Conservation (phyloP, 2,888 invertebrate species). For the Zaprionus bogoriensis region DNA sequence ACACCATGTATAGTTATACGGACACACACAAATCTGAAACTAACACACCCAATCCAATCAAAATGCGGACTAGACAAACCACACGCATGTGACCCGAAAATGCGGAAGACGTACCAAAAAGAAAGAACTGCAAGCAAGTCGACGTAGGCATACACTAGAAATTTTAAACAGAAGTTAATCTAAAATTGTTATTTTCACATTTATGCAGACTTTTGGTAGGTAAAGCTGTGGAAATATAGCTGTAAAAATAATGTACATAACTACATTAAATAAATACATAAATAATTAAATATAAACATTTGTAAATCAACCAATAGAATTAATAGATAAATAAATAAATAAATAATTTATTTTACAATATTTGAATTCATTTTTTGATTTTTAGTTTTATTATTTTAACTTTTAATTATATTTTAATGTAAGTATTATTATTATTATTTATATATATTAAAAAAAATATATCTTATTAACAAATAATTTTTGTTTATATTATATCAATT, state of each 20-base stretch:
- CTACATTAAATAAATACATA: background rate
- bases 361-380: background rate
- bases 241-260: background rate
- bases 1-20: conserved; percentile 8
- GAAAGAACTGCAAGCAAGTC: background rate
- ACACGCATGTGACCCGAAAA: conserved; percentile 67
- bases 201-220: too few relatives aligned
- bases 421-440: background rate
- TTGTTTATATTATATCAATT: too few relatives aligned
- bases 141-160: conserved; percentile 13
- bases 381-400: background rate
- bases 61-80: conserved; percentile 44
- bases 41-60: conserved; percentile 47
- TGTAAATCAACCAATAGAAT: background rate
- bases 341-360: background rate
- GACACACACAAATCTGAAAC: conserved; percentile 29
- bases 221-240: too few relatives aligned
- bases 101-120: conserved; percentile 59
- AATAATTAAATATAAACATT: background rate
- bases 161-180: background rate
- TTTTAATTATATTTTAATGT: background rate
- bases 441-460: background rate
- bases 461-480: too few relatives aligned
- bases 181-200: background rate
- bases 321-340: background rate